A percentile compares a stretch with the other conserved stretches of the same genome.
These are phyloP conservation scores for Pungitius pungitius DNA, from an alignment of 2,113 vertebrate species.

Conservation along the genomic window DNA sequence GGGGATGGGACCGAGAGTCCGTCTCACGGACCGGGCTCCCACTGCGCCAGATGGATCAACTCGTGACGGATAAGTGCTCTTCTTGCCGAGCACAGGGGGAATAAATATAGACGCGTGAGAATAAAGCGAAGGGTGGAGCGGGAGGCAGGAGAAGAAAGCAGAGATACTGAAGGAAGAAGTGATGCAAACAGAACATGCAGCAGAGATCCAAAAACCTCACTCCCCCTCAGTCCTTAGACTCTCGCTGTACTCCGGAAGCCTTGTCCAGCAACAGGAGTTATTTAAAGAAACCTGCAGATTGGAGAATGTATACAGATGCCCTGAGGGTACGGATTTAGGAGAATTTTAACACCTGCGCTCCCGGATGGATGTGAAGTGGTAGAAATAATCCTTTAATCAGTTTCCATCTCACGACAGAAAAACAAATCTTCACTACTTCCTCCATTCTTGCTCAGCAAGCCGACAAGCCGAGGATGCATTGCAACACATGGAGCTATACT, in stretches of 20 bases:
- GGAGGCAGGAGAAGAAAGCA: neutral
- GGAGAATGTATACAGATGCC: conserved; percentile 41
- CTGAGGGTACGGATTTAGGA: conserved; percentile 37
- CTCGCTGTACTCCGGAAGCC: conserved; percentile 48
- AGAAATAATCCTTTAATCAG: conserved; percentile 47
- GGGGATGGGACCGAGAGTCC: neutral
- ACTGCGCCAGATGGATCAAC: conserved; percentile 11
- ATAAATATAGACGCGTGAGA: conserved; percentile 14
- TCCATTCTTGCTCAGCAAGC: conserved; percentile 57
- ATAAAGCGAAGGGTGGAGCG: neutral
- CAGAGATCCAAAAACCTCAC: conserved; percentile 55
- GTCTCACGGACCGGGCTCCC: conserved; percentile 5
- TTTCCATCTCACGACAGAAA: conserved; percentile 16
- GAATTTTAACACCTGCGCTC: conserved; percentile 38
- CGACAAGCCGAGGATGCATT: conserved; percentile 78
- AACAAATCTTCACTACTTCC: conserved; percentile 23
- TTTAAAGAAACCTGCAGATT: conserved; percentile 73
- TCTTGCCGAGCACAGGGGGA: conserved; percentile 4
- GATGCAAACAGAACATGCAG: conserved; percentile 59
- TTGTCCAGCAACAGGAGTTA: conserved; percentile 79
- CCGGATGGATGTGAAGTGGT: conserved; percentile 26
- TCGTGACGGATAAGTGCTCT: conserved; percentile 22
- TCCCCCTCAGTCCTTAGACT: conserved; percentile 46
- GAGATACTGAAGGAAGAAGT: conserved; percentile 36
- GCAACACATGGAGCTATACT: conserved; percentile 85